Evolutionary conservation across 2,888 invertebrate species (phyloP).

Genomic region (Pegoplata infirma): DNA sequence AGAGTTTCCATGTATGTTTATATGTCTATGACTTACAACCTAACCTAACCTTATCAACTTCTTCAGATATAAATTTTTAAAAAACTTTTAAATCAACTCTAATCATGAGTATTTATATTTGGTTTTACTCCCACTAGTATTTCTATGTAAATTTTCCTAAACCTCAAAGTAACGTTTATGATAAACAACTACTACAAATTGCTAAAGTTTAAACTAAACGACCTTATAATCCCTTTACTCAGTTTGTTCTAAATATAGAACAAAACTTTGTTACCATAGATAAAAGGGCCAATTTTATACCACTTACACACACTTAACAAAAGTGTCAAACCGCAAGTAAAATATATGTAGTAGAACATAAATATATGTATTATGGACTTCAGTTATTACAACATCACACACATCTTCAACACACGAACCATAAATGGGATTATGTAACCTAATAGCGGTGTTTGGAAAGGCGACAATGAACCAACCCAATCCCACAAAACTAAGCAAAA

Average conservation of each 20-base stretch:
- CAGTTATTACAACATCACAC: conserved; percentile 50
- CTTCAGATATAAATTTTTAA: too few relatives aligned
- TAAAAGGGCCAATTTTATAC: conserved; percentile 43
- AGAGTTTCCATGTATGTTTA: too few relatives aligned
- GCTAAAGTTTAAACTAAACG: conserved; percentile 13
- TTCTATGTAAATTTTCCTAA: not conserved
- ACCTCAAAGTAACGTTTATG: conserved; percentile 20
- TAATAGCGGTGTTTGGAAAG: conserved; percentile 65
- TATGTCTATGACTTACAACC: too few relatives aligned
- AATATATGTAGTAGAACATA: too few relatives aligned
- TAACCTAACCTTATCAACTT: too few relatives aligned
- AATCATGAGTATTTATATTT: too few relatives aligned
- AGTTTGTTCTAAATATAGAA: conserved; percentile 44
- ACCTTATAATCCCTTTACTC: conserved; percentile 16
- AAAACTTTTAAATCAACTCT: too few relatives aligned
- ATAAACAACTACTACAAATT: not conserved
- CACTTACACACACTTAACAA: conserved; percentile 53
- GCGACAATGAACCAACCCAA: conserved; percentile 52
- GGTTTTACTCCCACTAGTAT: too few relatives aligned
- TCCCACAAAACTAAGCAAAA: conserved; percentile 17
- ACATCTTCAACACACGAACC: not conserved
- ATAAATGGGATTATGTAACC: conserved; percentile 65
- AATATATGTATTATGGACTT: conserved; percentile 40
- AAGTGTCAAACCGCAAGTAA: conserved; percentile 54
- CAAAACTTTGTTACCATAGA: conserved; percentile 16